A percentile compares a stretch with the other conserved stretches of the same genome.
Evolutionary conservation across 2,888 invertebrate genomes (phyloP).

Genomic region (Apotomis betuletana): DNA sequence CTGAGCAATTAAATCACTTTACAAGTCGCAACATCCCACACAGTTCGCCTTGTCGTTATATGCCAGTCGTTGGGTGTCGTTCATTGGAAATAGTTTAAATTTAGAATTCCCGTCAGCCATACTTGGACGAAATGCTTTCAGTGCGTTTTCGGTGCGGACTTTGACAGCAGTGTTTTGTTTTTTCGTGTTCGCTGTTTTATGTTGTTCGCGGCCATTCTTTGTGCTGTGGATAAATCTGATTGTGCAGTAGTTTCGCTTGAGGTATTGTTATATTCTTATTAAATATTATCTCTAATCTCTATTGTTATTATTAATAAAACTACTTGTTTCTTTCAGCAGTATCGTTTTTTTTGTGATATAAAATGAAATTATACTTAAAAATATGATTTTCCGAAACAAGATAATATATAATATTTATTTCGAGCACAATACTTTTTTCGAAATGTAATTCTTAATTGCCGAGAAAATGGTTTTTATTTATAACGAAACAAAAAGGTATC

Average conservation of each 20-base stretch:
- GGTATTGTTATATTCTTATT: not conserved
- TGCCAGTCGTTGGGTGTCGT: constrained; percentile 69
- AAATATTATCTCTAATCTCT: constrained; percentile 1
- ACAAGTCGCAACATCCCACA: constrained; percentile 70
- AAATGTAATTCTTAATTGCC: too few species aligned
- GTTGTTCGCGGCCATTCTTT: constrained; percentile 34
- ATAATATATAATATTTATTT: too few species aligned
- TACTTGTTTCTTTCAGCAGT: too few species aligned
- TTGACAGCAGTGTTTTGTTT: constrained; percentile 57
- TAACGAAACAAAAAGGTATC: too few species aligned
- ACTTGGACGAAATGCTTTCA: constrained; percentile 75
- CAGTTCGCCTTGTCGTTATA: constrained; percentile 65
- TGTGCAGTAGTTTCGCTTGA: not conserved
- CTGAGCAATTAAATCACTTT: constrained; percentile 56
- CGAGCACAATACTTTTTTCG: too few species aligned
- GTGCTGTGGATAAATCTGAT: constrained; percentile 43
- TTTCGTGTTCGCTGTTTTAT: constrained; percentile 47
- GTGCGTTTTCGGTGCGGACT: constrained; percentile 66
- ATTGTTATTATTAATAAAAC: not conserved
- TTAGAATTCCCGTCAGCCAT: constrained; percentile 81
- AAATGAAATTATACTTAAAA: too few species aligned
- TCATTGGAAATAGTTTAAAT: constrained; percentile 79
- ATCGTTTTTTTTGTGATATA: not conserved
- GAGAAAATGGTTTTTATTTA: too few species aligned
- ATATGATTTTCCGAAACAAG: too few species aligned